Evolutionary conservation across 1,140 invertebrate species (phyloP), one percentile per base, ranked within the genome.

Genomic region (Aphaenogaster rudis): DNA sequence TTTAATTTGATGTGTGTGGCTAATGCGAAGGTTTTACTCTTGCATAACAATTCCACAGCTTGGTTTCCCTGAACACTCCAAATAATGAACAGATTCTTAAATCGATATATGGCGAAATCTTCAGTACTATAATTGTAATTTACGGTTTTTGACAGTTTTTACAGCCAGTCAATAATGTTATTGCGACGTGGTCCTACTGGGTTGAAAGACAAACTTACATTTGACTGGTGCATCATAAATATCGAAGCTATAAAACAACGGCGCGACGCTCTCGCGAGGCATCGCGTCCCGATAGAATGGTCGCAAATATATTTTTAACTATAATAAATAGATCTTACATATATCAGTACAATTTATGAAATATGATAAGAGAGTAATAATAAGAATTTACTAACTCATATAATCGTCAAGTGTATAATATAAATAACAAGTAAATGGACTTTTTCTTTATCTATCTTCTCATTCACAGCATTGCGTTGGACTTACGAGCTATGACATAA

Each of bases 371-470:
- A 76, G 28, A 82, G 78, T 89, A 79, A 86, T 72, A 86, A 86
- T 86, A 88, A 90, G 79, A 86, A 77, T 88, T 91, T 54, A 74
- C 61, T 77, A 88, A 88, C 50, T 87, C 64, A 88, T 52, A 48
- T 78, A 90, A 84, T 42, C 39, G 59, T 86, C n/a, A 85, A 88
- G 39, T 79, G 39, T 89, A 80, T 69, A 88, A 77, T 90, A 74
- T 72, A 91, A 86, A 85, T 90, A 92, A 90, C 87, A 87, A 87
- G 66, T 87, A 87, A 93, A 93, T 92, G 91, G 92, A 92, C 90
- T 90, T 71, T 91, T 86, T 45, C 87, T 84, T 88, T 42, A 42
- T 33, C 69, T 74, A 84, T 84, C 42, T 54, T 88, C 76, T 86
- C 86, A 67, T 88, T 93, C 88, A 89, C 91, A 92, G 88, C 87